Evolutionary conservation across 2,797 vertebrate genomes (phyloP).

Genomic region (Anas bernieri): DNA sequence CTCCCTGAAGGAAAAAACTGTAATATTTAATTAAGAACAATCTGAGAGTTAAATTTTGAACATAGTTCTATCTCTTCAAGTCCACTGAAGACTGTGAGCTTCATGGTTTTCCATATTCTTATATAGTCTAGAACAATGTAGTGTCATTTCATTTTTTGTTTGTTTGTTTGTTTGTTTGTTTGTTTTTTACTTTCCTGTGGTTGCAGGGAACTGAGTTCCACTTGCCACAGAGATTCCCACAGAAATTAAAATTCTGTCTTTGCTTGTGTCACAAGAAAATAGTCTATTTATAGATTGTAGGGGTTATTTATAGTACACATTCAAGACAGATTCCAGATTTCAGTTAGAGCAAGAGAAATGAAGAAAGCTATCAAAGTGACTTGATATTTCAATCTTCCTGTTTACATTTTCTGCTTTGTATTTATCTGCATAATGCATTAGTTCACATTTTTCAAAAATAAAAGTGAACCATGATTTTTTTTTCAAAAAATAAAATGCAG

Average conservation of each 20-base stretch:
- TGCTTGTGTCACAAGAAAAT: not conserved
- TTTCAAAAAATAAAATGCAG: not conserved
- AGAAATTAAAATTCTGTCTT: not conserved
- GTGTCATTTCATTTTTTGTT: not conserved
- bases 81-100: not conserved
- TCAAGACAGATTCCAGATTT: not conserved
- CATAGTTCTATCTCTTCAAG: not conserved
- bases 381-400: not conserved
- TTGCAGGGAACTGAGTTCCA: not conserved
- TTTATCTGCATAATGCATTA: not conserved
- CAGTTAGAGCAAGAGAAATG: not conserved
- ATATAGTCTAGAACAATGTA: not conserved
- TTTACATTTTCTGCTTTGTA: not conserved
- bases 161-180: not conserved
- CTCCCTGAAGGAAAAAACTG: not conserved
- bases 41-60: not conserved
- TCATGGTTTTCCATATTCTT: not conserved
- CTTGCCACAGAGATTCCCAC: not conserved
- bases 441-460: not conserved
- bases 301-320: not conserved
- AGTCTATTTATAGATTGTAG: not conserved
- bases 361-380: not conserved
- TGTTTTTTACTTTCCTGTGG: not conserved
- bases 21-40: constrained; percentile 2
- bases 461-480: not conserved